Base-by-base conservation (phyloP, 2,113 vertebrate genomes). In the Thunnus maccoyii region DNA sequence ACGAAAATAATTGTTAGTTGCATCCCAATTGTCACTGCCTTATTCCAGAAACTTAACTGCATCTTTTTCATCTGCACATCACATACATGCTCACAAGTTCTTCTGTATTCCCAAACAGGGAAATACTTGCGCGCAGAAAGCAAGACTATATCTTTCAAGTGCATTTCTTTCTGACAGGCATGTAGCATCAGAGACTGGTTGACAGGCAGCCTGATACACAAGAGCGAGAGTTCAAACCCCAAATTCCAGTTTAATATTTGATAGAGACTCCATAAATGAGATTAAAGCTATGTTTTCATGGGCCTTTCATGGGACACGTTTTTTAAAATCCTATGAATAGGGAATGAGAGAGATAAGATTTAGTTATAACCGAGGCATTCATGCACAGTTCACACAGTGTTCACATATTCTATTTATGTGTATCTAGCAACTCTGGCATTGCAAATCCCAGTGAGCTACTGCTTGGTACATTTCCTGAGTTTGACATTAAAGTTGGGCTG, bases 101-200 rank as follows among this genome's bases (percentile, higher is more conserved):
- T 69, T 3, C 36, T 18, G 14, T 52, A 52, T 47, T 47, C 69
- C 75, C 55, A n/a, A 27, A 50, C 25, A 57, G 20, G 60, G 30
- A 63, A 54, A 76, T 10, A 16, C n/a, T 48, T 30, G 66, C 67
- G 69, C 17, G 5, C 62, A 52, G 55, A 3, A 5, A 7, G 48
- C 70, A 48, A 20, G 66, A 44, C 20, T 46, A 15, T 55, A 56
- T 87, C 41, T 81, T 81, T 84, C 47, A 87, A 12, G 52, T 52
- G 62, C 58, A 41, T 63, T 44, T 76, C 48, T 50, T 72, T 30
- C 47, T 15, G 67, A 70, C 56, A 66, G 67, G 41, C 61, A 27
- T 55, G 65, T 11, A 20, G 32, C 61, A 32, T 73, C 50, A 25
- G 11, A 71, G 61, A 61, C 56, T 51, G 56, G 27, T 51, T 36